Conservation (phyloP, 2,113 vertebrate species). For the Cyanocitta stelleri region DNA sequence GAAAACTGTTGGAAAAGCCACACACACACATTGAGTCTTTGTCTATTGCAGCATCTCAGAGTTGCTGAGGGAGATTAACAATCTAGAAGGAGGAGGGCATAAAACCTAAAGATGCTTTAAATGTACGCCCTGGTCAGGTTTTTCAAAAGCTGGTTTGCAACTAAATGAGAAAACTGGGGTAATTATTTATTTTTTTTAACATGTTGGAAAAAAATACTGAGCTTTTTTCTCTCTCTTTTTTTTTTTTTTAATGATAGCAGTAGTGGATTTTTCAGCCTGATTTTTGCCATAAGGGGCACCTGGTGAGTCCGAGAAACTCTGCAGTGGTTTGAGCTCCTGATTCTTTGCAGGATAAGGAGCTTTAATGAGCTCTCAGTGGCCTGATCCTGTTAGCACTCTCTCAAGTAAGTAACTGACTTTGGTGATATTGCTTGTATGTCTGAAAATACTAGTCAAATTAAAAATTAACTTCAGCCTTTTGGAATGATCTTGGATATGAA, state of each 20-base stretch:
- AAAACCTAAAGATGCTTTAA: not conserved
- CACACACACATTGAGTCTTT: conserved; percentile 48
- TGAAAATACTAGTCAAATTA: not conserved
- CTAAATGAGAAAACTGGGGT: not conserved
- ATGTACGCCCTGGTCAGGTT: not conserved
- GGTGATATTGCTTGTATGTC: not conserved
- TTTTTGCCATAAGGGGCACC: conserved; percentile 25
- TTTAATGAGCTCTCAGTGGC: not conserved
- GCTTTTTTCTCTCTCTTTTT: not conserved
- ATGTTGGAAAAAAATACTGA: not conserved
- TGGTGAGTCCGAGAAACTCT: not conserved
- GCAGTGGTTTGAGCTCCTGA: not conserved
- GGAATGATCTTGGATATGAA: not conserved
- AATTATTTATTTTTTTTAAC: conserved; percentile 40
- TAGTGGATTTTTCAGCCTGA: not conserved
- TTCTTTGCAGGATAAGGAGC: not conserved
- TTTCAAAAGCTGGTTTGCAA: conserved; percentile 4
- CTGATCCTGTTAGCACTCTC: not conserved
- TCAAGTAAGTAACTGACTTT: not conserved
- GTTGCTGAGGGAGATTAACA: conserved; percentile 25
- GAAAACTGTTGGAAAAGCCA: conserved; percentile 58
- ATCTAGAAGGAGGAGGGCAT: not conserved
- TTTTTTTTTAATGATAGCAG: not conserved
- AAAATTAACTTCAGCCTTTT: not conserved
- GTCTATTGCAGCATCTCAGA: conserved; percentile 39